These are phyloP conservation scores for Whitmania pigra DNA, from an alignment of 1,140 invertebrate species.

Conservation along the genomic window DNA sequence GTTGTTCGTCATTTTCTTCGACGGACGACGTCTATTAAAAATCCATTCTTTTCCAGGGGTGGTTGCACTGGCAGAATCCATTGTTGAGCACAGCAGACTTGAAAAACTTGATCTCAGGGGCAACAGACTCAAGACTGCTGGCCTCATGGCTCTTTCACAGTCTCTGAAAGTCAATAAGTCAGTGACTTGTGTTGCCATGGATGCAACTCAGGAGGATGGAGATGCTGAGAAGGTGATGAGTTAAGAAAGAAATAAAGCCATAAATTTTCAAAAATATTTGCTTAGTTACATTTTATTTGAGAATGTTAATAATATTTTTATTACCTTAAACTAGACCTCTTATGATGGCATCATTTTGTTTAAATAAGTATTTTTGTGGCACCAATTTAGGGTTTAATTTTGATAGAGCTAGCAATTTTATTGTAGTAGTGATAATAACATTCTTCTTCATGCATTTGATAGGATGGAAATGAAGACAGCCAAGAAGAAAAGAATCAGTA, in stretches of 20 bases:
- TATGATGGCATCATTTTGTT: too few species aligned
- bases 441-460: too few species aligned
- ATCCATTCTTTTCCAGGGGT: constrained; percentile 43
- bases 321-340: too few species aligned
- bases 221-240: too few species aligned
- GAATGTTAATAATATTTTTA: too few species aligned
- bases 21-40: background rate
- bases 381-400: too few species aligned
- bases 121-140: constrained; percentile 61
- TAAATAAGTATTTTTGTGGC: too few species aligned
- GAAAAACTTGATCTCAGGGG: constrained; percentile 68
- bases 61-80: constrained; percentile 54
- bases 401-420: too few species aligned
- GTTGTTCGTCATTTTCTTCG: background rate
- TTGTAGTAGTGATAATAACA: too few species aligned
- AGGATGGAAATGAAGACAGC: constrained; percentile 9
- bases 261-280: too few species aligned
- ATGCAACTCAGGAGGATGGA: constrained; percentile 32
- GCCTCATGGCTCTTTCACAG: constrained; percentile 58
- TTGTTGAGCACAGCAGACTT: constrained; percentile 52
- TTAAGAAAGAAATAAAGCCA: too few species aligned
- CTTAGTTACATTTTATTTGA: too few species aligned
- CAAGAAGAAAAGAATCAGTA: constrained; percentile 1
- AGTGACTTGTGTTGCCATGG: constrained; percentile 64
- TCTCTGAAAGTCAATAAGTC: constrained; percentile 60